phyloP scores from a whole-genome alignment of 2,797 vertebrate species.

The Coracias cyanogaster region DNA sequence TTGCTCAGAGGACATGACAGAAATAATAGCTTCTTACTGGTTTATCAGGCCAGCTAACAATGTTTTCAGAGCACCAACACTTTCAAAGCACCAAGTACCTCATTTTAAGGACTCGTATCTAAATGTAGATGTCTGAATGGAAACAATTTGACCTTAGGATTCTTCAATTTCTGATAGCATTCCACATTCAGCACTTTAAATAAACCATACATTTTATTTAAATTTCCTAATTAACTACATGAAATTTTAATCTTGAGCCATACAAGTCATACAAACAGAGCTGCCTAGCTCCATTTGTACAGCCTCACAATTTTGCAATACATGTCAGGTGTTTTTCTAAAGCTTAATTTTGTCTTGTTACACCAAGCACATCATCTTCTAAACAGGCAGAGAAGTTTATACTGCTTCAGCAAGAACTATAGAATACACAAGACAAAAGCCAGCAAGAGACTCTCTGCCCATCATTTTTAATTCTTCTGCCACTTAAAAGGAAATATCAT shows the following conservation, averaged over 20 bases:
- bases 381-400: neutral
- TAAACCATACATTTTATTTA: constrained; percentile 6
- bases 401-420: neutral
- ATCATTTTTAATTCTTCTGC: neutral
- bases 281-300: neutral
- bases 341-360: neutral
- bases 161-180: neutral
- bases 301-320: neutral
- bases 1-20: neutral
- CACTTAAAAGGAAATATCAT: neutral
- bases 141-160: neutral
- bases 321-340: neutral
- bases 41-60: neutral
- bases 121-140: neutral
- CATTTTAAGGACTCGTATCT: neutral
- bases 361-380: neutral
- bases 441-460: neutral
- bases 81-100: neutral
- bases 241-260: neutral
- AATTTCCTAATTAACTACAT: neutral
- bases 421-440: neutral
- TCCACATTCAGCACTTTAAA: neutral
- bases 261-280: rapidly evolving
- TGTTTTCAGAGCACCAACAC: neutral
- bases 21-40: neutral